Evolutionary conservation across 1,140 invertebrate species (phyloP).

Genomic region (Rhysida immarginata): DNA sequence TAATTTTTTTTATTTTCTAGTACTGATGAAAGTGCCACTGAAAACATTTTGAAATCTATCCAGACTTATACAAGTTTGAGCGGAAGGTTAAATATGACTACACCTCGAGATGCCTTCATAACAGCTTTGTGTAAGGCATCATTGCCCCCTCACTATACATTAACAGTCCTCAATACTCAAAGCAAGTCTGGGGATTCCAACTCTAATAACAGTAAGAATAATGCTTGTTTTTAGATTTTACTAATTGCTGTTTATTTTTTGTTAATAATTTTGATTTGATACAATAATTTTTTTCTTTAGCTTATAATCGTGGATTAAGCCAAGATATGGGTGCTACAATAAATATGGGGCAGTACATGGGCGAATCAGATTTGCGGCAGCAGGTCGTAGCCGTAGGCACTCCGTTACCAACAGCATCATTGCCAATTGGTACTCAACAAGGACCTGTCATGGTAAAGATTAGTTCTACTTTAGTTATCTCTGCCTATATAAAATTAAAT

Average conservation of each 20-base stretch:
- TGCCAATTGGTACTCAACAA: constrained; percentile 53
- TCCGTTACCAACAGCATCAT: constrained; percentile 64
- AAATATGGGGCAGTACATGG: constrained; percentile 28
- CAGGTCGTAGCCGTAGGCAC: constrained; percentile 91
- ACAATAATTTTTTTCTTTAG: no score
- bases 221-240: neutral
- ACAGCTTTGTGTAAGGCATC: constrained; percentile 87
- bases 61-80: constrained; percentile 70
- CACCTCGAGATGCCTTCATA: constrained; percentile 77
- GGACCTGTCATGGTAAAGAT: constrained; percentile 73
- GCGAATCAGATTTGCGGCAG: constrained; percentile 50
- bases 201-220: constrained; percentile 8
- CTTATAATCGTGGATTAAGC: constrained; percentile 28
- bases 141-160: constrained; percentile 83
- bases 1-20: constrained; percentile 35
- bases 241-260: no score
- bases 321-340: constrained; percentile 29
- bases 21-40: constrained; percentile 75
- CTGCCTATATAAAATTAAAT: no score
- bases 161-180: constrained; percentile 56
- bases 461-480: neutral
- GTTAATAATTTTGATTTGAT: no score
- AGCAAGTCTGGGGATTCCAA: constrained; percentile 13
- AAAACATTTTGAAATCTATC: constrained; percentile 78
- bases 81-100: constrained; percentile 52